Evolutionary conservation across 30 jellyfish, hydroid and myxozoan species (phyloP), one percentile per base, ranked within the genome.

Genomic region (Aurelia aurita): DNA sequence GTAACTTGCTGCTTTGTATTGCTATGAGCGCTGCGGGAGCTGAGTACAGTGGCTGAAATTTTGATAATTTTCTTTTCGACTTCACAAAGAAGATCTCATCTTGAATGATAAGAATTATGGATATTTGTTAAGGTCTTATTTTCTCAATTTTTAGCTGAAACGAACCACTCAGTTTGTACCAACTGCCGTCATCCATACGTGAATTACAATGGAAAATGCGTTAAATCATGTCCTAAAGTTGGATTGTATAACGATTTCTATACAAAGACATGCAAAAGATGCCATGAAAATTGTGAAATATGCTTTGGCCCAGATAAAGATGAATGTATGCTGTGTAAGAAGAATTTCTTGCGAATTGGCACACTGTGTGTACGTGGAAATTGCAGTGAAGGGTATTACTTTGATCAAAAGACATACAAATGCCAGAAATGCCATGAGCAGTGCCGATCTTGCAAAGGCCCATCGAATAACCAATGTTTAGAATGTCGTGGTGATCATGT

Each of bases 371-470:
- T 83, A 26, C 68, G 20, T 26, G 83, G 63, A 39, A 74, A 68
- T 28, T 87, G 96, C 82, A 54, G 73, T 23, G 72, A 77, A 29
- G 96, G 88, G 26, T 43, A 80, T n/a, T 87, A 35, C 55, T 43
- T 72, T 9, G 87, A 70, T 29, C 63, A 82, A 16, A 44, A 45
- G 64, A 66, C 77, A 0, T 44, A 55, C 60, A 60, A 75, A 39
- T 95, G 99, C 78, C 35, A 35, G 51, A 86, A 64, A 65, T 95
- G 99, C 72, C 90, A 89, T 44, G 96, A 91, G 12, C 34, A 76
- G 16, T 95, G 99, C 69, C 53, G 84, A 31, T 85, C 98, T 15
- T 95, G 99, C 72, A 66, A 74, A 49, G 99, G 98, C 10, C 97
- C 97, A 11, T 27, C 87, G 31, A 61, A 29, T 55, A 72, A 70